A percentile compares a stretch with the other conserved stretches of the same genome.
phyloP scores from a whole-genome alignment of 2,113 vertebrate genomes.

The Stictonetta naevosa region DNA sequence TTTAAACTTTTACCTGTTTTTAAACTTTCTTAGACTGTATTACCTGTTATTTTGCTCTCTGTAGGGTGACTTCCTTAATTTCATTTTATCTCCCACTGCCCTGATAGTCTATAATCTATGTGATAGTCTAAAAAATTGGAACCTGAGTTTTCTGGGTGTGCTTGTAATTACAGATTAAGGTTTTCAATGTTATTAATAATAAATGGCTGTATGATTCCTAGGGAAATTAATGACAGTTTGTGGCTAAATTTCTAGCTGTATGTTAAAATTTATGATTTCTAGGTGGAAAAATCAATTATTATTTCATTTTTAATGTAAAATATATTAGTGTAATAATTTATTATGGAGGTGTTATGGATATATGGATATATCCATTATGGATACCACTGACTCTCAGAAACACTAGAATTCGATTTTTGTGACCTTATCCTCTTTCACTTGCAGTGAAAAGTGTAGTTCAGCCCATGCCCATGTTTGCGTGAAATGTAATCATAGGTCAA shows the following conservation, averaged over 20 bases:
- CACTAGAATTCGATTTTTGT: neutral
- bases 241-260: neutral
- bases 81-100: neutral
- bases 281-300: neutral
- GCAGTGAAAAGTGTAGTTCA: neutral
- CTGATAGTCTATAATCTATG: neutral
- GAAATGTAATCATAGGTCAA: neutral
- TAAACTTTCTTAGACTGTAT: neutral
- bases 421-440: neutral
- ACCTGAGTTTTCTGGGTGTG: neutral
- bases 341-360: neutral
- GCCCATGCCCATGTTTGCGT: neutral
- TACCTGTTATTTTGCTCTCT: neutral
- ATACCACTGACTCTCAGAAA: neutral
- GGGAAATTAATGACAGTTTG: neutral
- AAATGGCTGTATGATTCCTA: neutral
- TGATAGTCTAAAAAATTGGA: neutral
- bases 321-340: neutral
- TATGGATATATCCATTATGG: too few species aligned
- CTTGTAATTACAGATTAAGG: neutral
- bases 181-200: neutral
- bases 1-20: neutral
- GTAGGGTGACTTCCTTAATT: neutral
- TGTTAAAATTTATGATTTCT: neutral
- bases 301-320: neutral